Evolutionary conservation across 1,140 invertebrate species (phyloP).

Genomic region (Vanessa atalanta): DNA sequence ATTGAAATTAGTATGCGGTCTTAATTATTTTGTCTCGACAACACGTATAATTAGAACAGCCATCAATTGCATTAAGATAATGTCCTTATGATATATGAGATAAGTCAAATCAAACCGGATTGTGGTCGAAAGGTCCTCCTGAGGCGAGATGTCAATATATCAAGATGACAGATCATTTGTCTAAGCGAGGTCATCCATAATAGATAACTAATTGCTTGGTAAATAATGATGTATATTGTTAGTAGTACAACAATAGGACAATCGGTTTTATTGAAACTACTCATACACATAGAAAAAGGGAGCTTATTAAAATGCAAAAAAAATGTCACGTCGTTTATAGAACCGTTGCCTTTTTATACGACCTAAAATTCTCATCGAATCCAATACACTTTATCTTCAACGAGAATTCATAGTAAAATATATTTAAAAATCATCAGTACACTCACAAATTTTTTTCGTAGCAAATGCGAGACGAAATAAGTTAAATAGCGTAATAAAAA

Average conservation of each 20-base stretch:
- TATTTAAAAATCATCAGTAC: too few relatives aligned
- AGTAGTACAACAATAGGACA: not conserved
- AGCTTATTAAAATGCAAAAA: too few relatives aligned
- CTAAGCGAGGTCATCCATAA: slow-evolving; percentile 45
- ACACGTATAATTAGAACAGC: not conserved
- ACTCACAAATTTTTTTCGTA: too few relatives aligned
- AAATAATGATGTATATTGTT: slow-evolving; percentile 36
- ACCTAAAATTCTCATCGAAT: too few relatives aligned
- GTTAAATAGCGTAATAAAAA: too few relatives aligned
- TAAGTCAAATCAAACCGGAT: slow-evolving; percentile 35
- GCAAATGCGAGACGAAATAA: too few relatives aligned
- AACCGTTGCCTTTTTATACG: too few relatives aligned
- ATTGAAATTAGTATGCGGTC: too few relatives aligned
- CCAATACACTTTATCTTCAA: too few relatives aligned
- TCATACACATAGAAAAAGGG: too few relatives aligned
- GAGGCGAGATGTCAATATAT: slow-evolving; percentile 54
- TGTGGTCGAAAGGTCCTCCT: slow-evolving; percentile 38
- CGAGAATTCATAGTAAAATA: too few relatives aligned
- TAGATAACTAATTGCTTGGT: slow-evolving; percentile 50
- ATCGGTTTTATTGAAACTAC: not conserved
- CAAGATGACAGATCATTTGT: slow-evolving; percentile 56
- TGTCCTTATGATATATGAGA: slow-evolving; percentile 20
- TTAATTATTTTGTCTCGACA: not conserved
- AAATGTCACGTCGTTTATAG: too few relatives aligned
- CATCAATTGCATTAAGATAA: slow-evolving; percentile 13